Evolutionary conservation across 2,113 vertebrate genomes (phyloP).

Genomic region (Scophthalmus maximus): DNA sequence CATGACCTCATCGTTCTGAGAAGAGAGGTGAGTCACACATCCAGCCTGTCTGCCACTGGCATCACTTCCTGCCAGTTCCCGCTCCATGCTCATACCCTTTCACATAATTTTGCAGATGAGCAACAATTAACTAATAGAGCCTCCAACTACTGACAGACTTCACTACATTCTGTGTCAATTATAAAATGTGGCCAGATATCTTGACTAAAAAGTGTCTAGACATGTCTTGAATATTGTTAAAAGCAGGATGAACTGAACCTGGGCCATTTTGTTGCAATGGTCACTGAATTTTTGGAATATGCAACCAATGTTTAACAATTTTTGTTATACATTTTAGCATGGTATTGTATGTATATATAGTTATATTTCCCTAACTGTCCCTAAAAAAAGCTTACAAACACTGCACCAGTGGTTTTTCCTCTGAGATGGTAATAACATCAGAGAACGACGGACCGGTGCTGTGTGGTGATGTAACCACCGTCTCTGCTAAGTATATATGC

Average conservation of each 20-base stretch:
- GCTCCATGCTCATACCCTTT: constrained; percentile 36
- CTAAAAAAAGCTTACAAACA: neutral
- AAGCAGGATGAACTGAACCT: too few relatives aligned
- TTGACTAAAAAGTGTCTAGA: too few relatives aligned
- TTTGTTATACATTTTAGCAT: too few relatives aligned
- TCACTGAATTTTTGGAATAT: too few relatives aligned
- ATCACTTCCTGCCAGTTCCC: constrained; percentile 57
- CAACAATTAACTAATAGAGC: neutral
- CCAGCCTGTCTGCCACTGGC: constrained; percentile 37
- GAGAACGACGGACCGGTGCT: neutral
- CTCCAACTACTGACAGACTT: neutral
- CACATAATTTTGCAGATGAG: constrained; percentile 29
- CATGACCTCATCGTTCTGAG: constrained; percentile 70
- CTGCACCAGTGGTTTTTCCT: constrained; percentile 1
- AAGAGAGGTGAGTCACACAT: constrained; percentile 44
- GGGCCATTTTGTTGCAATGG: too few relatives aligned
- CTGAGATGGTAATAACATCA: constrained; percentile 7
- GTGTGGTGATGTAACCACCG: constrained; percentile 3
- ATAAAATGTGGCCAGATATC: neutral
- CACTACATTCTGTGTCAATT: neutral
- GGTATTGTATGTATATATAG: too few relatives aligned
- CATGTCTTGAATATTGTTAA: too few relatives aligned
- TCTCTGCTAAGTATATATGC: neutral
- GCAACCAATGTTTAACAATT: too few relatives aligned
- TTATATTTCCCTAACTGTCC: neutral